Conservation (phyloP, 1,140 invertebrate species). For the Eurosta solidaginis region DNA sequence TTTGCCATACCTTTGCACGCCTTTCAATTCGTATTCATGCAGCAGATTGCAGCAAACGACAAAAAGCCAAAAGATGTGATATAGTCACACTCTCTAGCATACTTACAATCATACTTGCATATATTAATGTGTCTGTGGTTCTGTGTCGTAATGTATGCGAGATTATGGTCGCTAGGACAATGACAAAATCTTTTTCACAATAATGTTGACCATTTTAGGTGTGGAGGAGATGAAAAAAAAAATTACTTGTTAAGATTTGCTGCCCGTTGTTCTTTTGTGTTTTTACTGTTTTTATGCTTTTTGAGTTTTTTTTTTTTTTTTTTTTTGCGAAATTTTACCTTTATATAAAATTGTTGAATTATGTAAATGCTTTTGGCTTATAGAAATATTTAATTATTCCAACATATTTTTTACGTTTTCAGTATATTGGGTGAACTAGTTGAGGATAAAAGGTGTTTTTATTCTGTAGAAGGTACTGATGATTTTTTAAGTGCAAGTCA, state of each 20-base stretch:
- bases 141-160: background rate
- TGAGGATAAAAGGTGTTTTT: no score
- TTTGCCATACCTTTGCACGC: background rate
- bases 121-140: background rate
- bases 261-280: background rate
- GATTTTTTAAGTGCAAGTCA: no score
- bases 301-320: background rate
- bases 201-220: background rate
- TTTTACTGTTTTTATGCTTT: background rate
- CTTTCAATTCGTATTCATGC: background rate
- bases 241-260: conserved; percentile 5
- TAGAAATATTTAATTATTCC: conserved; percentile 30
- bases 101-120: background rate
- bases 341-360: conserved; percentile 2
- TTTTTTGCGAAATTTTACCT: no score
- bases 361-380: conserved; percentile 7
- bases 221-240: background rate
- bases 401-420: conserved; percentile 21
- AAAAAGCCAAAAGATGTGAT: conserved; percentile 16
- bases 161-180: background rate
- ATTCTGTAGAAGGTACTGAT: no score
- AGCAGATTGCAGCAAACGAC: background rate
- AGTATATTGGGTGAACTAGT: no score
- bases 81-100: background rate
- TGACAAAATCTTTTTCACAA: background rate